phyloP scores from a whole-genome alignment of 2,113 vertebrate species.

The Pedionomus torquatus region DNA sequence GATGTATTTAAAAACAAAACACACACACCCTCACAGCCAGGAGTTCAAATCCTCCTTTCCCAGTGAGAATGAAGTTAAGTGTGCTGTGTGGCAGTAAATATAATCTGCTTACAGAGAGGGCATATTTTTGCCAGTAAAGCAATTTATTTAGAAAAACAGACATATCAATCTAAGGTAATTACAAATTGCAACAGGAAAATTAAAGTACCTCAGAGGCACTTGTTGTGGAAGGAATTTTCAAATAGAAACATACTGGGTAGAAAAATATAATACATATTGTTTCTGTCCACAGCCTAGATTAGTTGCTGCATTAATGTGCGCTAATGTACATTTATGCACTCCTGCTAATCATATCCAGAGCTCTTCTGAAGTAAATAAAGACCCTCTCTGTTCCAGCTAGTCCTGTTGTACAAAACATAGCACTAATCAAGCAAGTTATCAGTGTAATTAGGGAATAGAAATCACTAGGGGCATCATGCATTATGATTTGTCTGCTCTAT shows the following conservation, averaged over 20 bases:
- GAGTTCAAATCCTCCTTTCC: background rate
- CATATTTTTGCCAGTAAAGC: conserved; percentile 26
- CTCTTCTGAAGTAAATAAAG: conserved; percentile 57
- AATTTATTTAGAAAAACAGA: conserved; percentile 59
- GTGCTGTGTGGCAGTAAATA: background rate
- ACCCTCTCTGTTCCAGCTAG: conserved; percentile 37
- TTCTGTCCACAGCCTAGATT: conserved; percentile 50
- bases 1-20: background rate
- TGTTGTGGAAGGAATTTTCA: conserved; percentile 35
- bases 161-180: conserved; percentile 59
- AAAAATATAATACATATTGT: conserved; percentile 36
- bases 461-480: conserved; percentile 13
- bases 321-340: conserved; percentile 56
- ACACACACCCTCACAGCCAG: background rate
- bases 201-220: conserved; percentile 49
- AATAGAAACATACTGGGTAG: conserved; percentile 15
- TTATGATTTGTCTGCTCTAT: conserved; percentile 46
- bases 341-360: conserved; percentile 63
- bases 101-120: conserved; percentile 11
- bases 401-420: conserved; percentile 41
- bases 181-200: conserved; percentile 62
- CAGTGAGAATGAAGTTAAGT: background rate
- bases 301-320: conserved; percentile 55
- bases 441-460: conserved; percentile 64
- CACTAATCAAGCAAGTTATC: conserved; percentile 54